A percentile compares a stretch with the other conserved stretches of the same genome.
Evolutionary conservation across 2,888 invertebrate genomes (phyloP).

Genomic region (Phlogophora meticulosa): DNA sequence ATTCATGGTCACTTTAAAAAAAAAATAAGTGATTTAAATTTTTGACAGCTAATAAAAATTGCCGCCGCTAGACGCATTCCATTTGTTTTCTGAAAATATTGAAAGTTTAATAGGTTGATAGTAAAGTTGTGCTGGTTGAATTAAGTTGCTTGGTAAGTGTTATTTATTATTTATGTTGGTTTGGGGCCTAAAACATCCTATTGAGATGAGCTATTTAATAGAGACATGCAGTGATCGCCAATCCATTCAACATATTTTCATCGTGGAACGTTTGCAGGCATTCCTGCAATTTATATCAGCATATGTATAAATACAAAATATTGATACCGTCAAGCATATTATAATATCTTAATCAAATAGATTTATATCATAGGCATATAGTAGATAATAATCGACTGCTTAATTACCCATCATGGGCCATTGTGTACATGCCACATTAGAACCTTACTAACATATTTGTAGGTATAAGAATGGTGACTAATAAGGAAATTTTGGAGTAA

Average conservation of each 20-base stretch:
- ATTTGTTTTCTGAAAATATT: neutral
- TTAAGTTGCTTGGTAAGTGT: conserved; percentile 13
- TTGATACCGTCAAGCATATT: conserved; percentile 7
- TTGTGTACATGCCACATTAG: conserved; percentile 26
- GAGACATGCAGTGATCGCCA: neutral
- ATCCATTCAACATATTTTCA: neutral
- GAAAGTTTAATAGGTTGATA: neutral
- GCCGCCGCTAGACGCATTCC: conserved; percentile 2
- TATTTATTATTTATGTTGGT: neutral
- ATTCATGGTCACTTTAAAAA: neutral
- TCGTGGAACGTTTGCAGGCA: neutral
- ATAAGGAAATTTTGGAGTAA: neutral
- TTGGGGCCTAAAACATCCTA: too few relatives aligned
- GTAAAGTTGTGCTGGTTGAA: neutral
- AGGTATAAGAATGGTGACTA: neutral
- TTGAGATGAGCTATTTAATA: too few relatives aligned
- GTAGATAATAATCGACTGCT: conserved; percentile 8
- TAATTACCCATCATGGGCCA: conserved; percentile 36
- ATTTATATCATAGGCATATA: conserved; percentile 31
- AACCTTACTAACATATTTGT: conserved; percentile 5
- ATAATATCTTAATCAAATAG: conserved; percentile 9
- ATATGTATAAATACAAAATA: neutral
- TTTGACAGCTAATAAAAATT: conserved; percentile 20
- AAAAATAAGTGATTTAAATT: neutral
- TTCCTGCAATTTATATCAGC: neutral